These are phyloP conservation scores for Pristis pectinata DNA, from an alignment of 2,797 vertebrate genomes.

Conservation along the genomic window DNA sequence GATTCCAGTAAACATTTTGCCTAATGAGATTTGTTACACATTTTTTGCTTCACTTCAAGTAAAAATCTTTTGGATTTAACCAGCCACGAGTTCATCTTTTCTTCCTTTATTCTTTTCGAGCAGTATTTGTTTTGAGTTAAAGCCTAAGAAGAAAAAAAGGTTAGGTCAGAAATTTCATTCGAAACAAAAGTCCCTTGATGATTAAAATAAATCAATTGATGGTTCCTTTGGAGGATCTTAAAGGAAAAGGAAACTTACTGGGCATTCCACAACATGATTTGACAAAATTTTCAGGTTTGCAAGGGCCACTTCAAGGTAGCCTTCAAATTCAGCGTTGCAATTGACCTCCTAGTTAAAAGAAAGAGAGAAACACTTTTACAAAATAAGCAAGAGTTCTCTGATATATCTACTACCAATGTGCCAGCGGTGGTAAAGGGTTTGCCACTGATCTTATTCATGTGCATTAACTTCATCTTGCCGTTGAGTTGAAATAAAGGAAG, in stretches of 20 bases:
- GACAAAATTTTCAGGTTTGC: not conserved
- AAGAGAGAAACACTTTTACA: not conserved
- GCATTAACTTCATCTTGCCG: not conserved
- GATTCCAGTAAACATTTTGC: not conserved
- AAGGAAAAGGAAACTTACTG: not conserved
- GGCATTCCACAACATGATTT: not conserved
- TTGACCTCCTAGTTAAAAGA: not conserved
- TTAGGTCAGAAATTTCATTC: not conserved
- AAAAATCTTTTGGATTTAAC: rapidly evolving
- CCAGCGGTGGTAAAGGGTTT: not conserved
- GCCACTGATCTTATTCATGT: not conserved
- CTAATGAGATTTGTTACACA: not conserved
- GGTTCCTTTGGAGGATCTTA: not conserved
- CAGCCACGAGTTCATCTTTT: not conserved
- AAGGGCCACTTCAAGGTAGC: not conserved
- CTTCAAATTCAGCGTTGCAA: not conserved
- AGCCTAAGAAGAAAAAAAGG: not conserved
- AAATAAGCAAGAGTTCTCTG: not conserved
- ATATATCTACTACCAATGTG: not conserved
- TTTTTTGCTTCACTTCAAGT: not conserved
- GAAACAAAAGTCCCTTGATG: not conserved
- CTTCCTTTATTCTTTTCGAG: rapidly evolving
- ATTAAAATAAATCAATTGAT: not conserved
- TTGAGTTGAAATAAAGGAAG: not conserved
- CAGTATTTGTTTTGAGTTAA: too few relatives aligned